phyloP scores from a whole-genome alignment of 2,888 invertebrate genomes.

The Allolobophora icterica region DNA sequence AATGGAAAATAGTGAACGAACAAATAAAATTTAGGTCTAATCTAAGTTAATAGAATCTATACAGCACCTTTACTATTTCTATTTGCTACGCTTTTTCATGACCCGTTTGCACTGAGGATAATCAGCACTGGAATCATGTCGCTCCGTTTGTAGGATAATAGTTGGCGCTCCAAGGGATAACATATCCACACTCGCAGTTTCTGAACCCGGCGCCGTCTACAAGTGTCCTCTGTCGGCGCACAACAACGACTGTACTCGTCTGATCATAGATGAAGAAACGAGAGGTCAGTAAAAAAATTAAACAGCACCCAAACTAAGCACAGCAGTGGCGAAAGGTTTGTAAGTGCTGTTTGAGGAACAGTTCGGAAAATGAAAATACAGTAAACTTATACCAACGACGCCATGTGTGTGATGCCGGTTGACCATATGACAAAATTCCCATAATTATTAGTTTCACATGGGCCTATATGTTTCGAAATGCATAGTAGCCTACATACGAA shows the following conservation, averaged over 20 bases:
- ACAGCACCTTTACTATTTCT: neutral
- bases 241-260: neutral
- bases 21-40: no score
- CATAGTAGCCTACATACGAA: no score
- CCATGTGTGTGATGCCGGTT: neutral
- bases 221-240: neutral
- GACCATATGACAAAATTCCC: neutral
- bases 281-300: neutral
- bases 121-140: neutral
- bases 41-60: neutral
- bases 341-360: no score
- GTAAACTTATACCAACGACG: no score
- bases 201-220: neutral
- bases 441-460: no score
- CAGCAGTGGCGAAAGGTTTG: no score
- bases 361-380: no score
- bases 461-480: no score
- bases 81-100: neutral
- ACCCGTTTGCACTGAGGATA: neutral
- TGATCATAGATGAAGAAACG: neutral
- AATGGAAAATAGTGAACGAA: no score
- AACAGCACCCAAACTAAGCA: no score
- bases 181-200: neutral
- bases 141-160: neutral
- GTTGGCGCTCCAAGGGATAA: neutral